Conservation (phyloP, 2,888 invertebrate genomes). For the Noctua pronuba region DNA sequence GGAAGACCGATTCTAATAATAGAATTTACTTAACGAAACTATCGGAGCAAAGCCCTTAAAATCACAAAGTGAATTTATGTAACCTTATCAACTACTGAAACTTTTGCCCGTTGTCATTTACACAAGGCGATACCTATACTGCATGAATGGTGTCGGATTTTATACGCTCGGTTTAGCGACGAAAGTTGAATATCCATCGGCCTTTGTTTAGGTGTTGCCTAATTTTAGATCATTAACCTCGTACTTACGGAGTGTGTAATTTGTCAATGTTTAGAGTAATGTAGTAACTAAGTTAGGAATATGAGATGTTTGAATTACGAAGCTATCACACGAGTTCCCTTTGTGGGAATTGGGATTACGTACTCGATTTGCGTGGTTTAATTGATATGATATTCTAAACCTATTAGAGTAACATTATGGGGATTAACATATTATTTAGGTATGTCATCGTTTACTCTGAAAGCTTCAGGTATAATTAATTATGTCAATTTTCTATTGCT, state of each 20-base stretch:
- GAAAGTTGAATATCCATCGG: background rate
- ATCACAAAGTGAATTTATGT: constrained; percentile 40
- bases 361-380: constrained; percentile 6
- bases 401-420: background rate
- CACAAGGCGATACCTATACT: background rate
- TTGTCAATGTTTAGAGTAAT: constrained; percentile 41
- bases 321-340: constrained; percentile 33
- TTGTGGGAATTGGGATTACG: constrained; percentile 11
- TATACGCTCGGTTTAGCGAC: background rate
- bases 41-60: constrained; percentile 14
- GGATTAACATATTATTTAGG: background rate
- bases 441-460: background rate
- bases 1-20: background rate
- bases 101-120: constrained; percentile 6
- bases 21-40: constrained; percentile 18
- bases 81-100: constrained; percentile 21
- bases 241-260: constrained; percentile 8
- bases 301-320: constrained; percentile 29
- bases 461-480: background rate
- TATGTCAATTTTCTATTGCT: background rate
- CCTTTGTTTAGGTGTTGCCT: background rate
- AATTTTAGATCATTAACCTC: background rate
- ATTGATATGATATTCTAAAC: constrained; percentile 17
- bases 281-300: constrained; percentile 21
- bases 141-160: background rate